Conservation (phyloP, 2,797 vertebrate genomes). For the Odontamblyopus lacepedii region DNA sequence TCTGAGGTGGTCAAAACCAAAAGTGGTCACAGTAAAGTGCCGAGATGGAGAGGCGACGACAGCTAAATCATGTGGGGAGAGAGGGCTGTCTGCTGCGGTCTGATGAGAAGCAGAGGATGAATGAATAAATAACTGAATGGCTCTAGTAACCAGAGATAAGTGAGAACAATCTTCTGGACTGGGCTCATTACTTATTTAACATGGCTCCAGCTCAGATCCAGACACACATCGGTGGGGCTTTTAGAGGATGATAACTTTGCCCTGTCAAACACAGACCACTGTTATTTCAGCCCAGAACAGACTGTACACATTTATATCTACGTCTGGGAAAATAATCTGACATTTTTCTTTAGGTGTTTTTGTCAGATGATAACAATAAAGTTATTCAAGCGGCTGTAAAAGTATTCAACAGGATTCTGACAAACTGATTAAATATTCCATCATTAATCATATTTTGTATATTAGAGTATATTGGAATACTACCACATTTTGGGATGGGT, state of each 20-base stretch:
- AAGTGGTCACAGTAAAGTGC: not conserved
- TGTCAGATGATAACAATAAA: not conserved
- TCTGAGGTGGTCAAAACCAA: not conserved
- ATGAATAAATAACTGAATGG: conserved; percentile 21
- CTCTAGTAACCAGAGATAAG: conserved; percentile 19
- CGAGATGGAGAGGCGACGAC: not conserved
- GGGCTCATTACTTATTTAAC: conserved; percentile 26
- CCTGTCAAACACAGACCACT: conserved; percentile 1
- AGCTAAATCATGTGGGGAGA: conserved; percentile 3
- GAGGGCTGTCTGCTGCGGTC: conserved; percentile 6
- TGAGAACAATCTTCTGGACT: conserved; percentile 8
- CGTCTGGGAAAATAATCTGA: not conserved
- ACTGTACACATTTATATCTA: not conserved
- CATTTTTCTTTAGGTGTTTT: not conserved
- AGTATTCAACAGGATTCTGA: not conserved
- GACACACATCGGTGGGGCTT: conserved; percentile 22
- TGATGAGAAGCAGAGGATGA: conserved; percentile 5
- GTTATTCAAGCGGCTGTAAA: not conserved
- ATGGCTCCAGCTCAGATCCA: conserved; percentile 21
- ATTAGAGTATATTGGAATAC: too few relatives aligned
- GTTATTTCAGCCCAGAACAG: conserved; percentile 1
- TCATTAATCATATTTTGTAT: too few relatives aligned
- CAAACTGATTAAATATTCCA: not conserved
- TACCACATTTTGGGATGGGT: too few relatives aligned
- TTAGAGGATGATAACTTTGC: conserved; percentile 19